Conservation (phyloP, 2,113 vertebrate genomes). For the Actinemys pallida region DNA sequence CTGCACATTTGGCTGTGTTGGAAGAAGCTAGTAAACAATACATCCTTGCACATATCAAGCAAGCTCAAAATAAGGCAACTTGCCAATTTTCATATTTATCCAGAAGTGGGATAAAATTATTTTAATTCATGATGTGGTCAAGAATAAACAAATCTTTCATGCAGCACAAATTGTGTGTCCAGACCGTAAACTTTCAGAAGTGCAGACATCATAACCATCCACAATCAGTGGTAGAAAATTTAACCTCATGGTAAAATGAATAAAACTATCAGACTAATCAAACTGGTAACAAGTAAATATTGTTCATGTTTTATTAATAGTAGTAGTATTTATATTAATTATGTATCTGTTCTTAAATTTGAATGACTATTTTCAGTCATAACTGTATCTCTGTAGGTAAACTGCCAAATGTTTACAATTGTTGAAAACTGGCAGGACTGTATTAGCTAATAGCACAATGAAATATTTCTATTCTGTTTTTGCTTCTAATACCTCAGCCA, state of each 20-base stretch:
- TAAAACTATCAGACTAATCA: background rate
- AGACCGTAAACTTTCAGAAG: background rate
- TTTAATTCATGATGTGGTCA: background rate
- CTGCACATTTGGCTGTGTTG: conserved; percentile 21
- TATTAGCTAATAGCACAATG: background rate
- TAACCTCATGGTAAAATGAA: background rate
- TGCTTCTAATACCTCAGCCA: accelerated
- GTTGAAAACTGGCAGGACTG: background rate
- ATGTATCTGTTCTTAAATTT: background rate
- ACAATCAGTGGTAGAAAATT: background rate
- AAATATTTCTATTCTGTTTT: background rate
- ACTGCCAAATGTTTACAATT: background rate
- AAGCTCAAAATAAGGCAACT: background rate
- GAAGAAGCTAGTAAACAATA: conserved; percentile 9
- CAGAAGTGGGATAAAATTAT: background rate
- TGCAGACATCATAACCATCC: background rate
- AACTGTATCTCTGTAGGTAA: background rate
- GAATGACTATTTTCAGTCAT: background rate
- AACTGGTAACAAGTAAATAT: background rate
- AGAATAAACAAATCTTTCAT: background rate
- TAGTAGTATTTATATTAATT: background rate
- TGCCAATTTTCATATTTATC: background rate
- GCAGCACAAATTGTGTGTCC: background rate
- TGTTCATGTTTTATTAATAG: background rate
- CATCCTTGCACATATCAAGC: background rate